Conservation (phyloP, 2,888 invertebrate genomes). For the Griposia aprilina region DNA sequence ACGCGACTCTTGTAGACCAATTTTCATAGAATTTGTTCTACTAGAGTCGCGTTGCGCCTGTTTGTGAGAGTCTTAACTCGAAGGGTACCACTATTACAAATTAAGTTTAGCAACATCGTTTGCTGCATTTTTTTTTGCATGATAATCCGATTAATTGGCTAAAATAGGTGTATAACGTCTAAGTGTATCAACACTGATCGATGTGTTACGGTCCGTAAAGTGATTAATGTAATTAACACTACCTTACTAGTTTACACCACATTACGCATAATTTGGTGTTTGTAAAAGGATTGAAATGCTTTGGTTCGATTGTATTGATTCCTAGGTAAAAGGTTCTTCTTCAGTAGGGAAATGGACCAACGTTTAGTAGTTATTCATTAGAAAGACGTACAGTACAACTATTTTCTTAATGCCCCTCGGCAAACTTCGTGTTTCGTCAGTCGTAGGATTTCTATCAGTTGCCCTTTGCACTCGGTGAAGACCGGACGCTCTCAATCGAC, state of each 20-base stretch:
- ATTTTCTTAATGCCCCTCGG: no score
- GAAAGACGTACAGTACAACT: no score
- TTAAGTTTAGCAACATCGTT: slow-evolving; percentile 38
- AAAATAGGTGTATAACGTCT: slow-evolving; percentile 29
- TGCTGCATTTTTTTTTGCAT: slow-evolving; percentile 50
- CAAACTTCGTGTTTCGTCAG: no score
- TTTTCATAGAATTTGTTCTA: no score
- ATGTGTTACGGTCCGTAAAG: slow-evolving; percentile 47
- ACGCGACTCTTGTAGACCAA: no score
- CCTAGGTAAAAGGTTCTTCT: neutral
- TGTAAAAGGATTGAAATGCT: neutral
- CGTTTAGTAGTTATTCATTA: no score
- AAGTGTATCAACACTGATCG: slow-evolving; percentile 52
- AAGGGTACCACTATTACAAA: slow-evolving; percentile 20
- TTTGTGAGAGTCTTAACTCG: neutral
- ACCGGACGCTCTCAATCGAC: no score
- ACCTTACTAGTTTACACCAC: slow-evolving; percentile 2
- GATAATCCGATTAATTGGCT: slow-evolving; percentile 59
- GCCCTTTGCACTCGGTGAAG: no score
- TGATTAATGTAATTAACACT: slow-evolving; percentile 51
- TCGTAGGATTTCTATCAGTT: no score
- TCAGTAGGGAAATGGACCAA: no score
- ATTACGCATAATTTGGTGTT: slow-evolving; percentile 31
- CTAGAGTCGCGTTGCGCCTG: no score
- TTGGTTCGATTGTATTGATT: neutral